Conservation (phyloP, 2,113 vertebrate genomes). For the Formicarius rufipectus region DNA sequence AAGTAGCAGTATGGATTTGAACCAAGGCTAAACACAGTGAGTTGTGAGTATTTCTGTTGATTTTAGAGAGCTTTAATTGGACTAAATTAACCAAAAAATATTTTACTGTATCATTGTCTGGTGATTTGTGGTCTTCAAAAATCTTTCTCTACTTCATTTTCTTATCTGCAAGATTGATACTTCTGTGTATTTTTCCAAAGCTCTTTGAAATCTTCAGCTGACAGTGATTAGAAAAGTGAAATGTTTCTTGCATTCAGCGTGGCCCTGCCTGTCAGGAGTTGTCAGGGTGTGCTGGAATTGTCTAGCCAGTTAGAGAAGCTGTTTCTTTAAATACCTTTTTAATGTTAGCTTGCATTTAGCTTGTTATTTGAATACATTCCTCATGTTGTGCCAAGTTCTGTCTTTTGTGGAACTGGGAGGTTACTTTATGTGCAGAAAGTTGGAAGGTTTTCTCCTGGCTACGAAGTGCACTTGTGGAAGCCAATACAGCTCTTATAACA, state of each 20-base stretch:
- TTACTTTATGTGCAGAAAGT: neutral
- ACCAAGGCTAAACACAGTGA: neutral
- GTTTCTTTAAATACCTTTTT: neutral
- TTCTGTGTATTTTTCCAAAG: neutral
- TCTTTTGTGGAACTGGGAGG: neutral
- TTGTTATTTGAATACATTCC: neutral
- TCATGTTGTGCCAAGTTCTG: neutral
- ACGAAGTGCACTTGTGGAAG: neutral
- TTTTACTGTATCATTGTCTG: neutral
- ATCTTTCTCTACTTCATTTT: neutral
- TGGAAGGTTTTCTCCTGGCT: neutral
- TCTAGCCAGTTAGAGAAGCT: neutral
- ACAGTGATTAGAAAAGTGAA: neutral
- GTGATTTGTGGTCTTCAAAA: neutral
- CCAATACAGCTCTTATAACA: neutral
- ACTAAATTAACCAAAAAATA: neutral
- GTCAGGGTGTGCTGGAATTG: neutral
- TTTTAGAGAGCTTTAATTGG: neutral
- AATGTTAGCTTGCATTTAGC: neutral
- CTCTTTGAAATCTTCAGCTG: neutral
- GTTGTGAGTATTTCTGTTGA: neutral
- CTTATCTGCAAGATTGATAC: neutral
- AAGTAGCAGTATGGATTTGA: neutral
- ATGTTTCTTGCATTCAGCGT: neutral
- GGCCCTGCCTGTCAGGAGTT: neutral